These are phyloP conservation scores for Cydia fagiglandana DNA, from an alignment of 1,140 invertebrate species.

Conservation along the genomic window DNA sequence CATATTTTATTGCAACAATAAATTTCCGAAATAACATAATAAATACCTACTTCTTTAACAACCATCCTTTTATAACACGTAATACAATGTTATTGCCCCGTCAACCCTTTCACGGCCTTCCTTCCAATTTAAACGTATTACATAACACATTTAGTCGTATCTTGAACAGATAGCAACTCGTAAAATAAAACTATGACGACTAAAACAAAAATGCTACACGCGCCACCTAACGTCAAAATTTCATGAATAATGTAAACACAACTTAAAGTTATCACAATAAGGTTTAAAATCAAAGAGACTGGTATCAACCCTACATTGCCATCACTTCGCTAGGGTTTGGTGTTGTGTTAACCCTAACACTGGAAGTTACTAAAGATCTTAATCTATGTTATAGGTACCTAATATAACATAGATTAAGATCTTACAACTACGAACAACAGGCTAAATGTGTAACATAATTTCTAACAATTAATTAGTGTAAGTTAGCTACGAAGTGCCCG, in stretches of 20 bases:
- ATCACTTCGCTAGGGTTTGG: background rate
- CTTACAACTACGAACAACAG: background rate
- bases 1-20: background rate
- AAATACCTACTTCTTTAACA: background rate
- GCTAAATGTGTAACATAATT: background rate
- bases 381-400: background rate
- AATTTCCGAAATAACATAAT: background rate
- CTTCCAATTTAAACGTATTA: slow-evolving; percentile 54
- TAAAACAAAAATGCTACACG: slow-evolving; percentile 40
- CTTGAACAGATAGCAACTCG: slow-evolving; percentile 55
- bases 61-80: slow-evolving; percentile 18
- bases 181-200: slow-evolving; percentile 58
- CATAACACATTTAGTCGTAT: slow-evolving; percentile 59
- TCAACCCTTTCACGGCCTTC: slow-evolving; percentile 27
- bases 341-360: slow-evolving; percentile 14
- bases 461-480: background rate
- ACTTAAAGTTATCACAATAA: background rate
- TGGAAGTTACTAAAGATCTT: slow-evolving; percentile 4
- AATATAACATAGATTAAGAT: too few relatives aligned
- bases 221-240: slow-evolving; percentile 32
- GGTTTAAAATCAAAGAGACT: background rate
- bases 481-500: background rate
- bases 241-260: background rate
- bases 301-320: background rate
- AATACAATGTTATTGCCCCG: background rate